A percentile compares a stretch with the other conserved stretches of the same genome.
Conservation (phyloP, 1,140 invertebrate species). For the Bombus difficillimus region DNA sequence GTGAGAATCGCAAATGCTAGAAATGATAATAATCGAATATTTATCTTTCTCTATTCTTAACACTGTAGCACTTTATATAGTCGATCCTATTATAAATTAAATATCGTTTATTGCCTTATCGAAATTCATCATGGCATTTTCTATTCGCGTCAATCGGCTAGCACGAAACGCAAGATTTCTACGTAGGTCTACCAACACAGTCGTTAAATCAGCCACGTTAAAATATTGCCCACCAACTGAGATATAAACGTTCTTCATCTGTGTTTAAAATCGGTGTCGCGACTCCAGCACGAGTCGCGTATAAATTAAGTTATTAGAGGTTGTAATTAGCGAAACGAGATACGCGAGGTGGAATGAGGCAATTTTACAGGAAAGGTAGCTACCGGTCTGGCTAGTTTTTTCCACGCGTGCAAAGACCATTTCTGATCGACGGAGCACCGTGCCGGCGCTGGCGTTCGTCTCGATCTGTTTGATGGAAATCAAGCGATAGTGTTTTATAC, state of each 20-base stretch:
- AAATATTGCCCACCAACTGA: background rate
- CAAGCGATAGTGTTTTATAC: slow-evolving; percentile 5
- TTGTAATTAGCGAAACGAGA: slow-evolving; percentile 32
- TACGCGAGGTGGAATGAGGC: background rate
- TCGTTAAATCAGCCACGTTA: background rate
- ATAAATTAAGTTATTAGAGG: slow-evolving; percentile 28
- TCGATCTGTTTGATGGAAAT: background rate
- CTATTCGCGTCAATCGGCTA: background rate
- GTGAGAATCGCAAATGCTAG: background rate
- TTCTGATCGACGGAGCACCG: background rate
- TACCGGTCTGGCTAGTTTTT: slow-evolving; percentile 18
- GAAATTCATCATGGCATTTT: background rate
- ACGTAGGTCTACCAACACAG: background rate
- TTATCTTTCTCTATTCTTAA: background rate
- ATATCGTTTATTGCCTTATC: background rate
- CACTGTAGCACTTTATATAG: too few relatives aligned
- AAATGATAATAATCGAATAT: background rate
- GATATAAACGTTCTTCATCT: background rate
- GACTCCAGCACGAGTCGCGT: background rate
- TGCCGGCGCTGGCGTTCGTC: background rate
- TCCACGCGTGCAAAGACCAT: background rate
- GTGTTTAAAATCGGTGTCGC: background rate
- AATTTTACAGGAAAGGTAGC: slow-evolving; percentile 25
- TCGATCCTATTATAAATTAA: background rate
- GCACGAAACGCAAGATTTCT: background rate